Evolutionary conservation across 2,113 vertebrate genomes (phyloP), one percentile per base, ranked within the genome.

Genomic region (Centrocercus urophasianus): DNA sequence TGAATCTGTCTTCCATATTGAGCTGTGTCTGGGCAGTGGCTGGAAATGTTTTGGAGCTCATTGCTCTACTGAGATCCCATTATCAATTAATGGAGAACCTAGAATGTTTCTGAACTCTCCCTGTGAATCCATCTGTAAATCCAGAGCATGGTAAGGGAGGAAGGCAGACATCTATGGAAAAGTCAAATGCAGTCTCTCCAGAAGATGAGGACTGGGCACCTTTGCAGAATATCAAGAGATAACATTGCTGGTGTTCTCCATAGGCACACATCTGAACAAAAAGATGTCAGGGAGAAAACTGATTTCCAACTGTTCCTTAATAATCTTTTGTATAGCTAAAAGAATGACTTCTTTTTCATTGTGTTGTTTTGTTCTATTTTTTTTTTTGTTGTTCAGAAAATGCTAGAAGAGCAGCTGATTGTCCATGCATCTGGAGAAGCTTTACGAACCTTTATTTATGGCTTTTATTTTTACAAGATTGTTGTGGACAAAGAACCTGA

Each of bases 391-490:
- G 4, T 97, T 73, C 95, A 99, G 99, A 99, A 99, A 98, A 99
- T 99, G 99, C 97, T 99, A 88, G 99, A 99, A 64, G 99, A 99
- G 71, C 98, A 99, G 65, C 97, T 99, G 94, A 99, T 99, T 86
- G 94, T 97, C 6, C 99, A 99, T 3, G 99, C 99, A 2, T 99
- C 99, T 32, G 99, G 99, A 43, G 99, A 99, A 67, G 98, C 98
- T 52, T 98, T 99, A 97, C 97, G 99, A 69, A 99, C 98, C 42
- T 99, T 99, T 63, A 98, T 99, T 92, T 99, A 99, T 4, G 99
- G 99, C 40, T 99, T 99, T 98, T 99, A 99, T 97, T 98, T 99
- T 97, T 99, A 99, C 98, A 98, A 98, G 96, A 99, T 99, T 13
- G 98, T 98, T 7, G 96, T 97, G 66, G 99, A 99, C 93, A 99